Evolutionary conservation across 2,888 invertebrate genomes (phyloP), one percentile per base, ranked within the genome.

Genomic region (Hemaris fuciformis): DNA sequence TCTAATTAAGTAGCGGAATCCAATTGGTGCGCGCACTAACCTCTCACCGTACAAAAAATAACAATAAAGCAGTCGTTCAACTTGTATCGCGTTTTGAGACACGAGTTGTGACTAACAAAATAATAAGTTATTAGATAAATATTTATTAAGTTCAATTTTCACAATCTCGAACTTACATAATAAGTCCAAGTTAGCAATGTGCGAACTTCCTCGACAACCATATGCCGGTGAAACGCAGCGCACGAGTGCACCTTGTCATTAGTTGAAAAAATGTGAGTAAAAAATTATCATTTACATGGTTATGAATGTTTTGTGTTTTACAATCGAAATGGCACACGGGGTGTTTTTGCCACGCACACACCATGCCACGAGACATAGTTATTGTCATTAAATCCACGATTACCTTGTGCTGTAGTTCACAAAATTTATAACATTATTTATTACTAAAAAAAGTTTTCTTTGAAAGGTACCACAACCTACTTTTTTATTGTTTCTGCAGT

Each of bases 211-310:
- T 86, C 81, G 76, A 87, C 67, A 72, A 66, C 83, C 91, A 91
- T 81, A 89, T 91, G 91, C 75, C 84, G 79, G 85, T 70, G 88
- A 88, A 88, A 88, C 85, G 76, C 72, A 74, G 77, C 79, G 77
- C 75, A 79, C 77, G 72, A 76, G 75, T 75, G 81, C 83, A 85
- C 83, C 82, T 83, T 85, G 79, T 85, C 79, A 87, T 88, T 84
- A 84, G 71, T 86, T 85, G 87, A 89, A 89, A 86, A 53, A 75
- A 79, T 81, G 77, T 76, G 73, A 4, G 74, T 71, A 67, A 78
- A 74, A 79, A 72, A 77, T 81, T 69, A 72, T 68, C 78, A 84
- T 86, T 89, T 86, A 80, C 82, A 82, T 87, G 82, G 78, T 71
- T 70, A 75, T 71, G 73, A 70, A 78, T 74, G 80, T 87, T 88